phyloP scores from a whole-genome alignment of 1,140 invertebrate species.

The Zaprionus ghesquierei region DNA sequence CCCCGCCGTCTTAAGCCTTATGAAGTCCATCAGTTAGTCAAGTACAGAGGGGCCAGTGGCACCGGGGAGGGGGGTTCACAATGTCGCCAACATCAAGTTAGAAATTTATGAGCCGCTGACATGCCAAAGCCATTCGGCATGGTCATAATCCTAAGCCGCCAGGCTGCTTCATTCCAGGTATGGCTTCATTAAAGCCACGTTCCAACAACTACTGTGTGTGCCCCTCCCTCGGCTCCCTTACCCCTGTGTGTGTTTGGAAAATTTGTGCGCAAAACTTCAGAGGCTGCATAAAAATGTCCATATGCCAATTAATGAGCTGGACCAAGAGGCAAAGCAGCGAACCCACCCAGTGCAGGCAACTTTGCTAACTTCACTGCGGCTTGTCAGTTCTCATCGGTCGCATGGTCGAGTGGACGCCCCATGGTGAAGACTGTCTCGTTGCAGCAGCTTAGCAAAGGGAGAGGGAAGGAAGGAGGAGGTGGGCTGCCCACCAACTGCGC shows the following conservation, averaged over 20 bases:
- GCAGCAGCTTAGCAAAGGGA: slow-evolving; percentile 1
- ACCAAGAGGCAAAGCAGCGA: background rate
- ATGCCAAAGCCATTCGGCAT: slow-evolving; percentile 64
- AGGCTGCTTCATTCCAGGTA: slow-evolving; percentile 28
- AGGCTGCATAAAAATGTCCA: slow-evolving; percentile 68
- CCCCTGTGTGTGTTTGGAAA: background rate
- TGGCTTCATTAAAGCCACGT: slow-evolving; percentile 69
- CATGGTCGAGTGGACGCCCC: slow-evolving; percentile 26
- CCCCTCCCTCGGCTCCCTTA: background rate
- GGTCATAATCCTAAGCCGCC: slow-evolving; percentile 60
- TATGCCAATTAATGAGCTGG: slow-evolving; percentile 71
- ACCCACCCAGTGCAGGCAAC: background rate
- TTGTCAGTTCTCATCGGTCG: background rate
- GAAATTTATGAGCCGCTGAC: slow-evolving; percentile 71
- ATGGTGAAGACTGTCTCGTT: slow-evolving; percentile 3
- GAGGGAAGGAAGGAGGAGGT: slow-evolving; percentile 5
- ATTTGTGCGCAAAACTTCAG: slow-evolving; percentile 41
- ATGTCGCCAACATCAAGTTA: slow-evolving; percentile 45
- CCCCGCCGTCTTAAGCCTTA: slow-evolving; percentile 3
- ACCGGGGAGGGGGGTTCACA: background rate
- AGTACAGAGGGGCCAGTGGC: background rate
- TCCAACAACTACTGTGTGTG: slow-evolving; percentile 25
- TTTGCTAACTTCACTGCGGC: background rate
- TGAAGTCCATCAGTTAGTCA: slow-evolving; percentile 21
- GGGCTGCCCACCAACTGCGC: slow-evolving; percentile 42